A percentile compares a stretch with the other conserved stretches of the same genome.
Conservation (phyloP, 2,797 vertebrate species). For the Poecilia picta region DNA sequence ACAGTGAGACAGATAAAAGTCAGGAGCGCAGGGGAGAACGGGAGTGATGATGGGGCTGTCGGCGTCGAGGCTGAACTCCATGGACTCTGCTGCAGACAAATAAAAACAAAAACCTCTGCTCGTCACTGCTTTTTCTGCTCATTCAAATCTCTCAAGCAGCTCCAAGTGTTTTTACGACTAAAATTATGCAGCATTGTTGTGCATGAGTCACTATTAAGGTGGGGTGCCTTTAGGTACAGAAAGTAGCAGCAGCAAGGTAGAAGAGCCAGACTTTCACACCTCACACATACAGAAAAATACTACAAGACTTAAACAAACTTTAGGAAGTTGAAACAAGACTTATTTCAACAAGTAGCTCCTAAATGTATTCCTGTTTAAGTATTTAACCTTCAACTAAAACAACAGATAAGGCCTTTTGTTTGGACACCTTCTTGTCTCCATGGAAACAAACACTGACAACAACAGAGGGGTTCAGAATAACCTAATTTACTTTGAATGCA, state of each 20-base stretch:
- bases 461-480: conserved; percentile 33
- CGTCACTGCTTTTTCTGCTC: conserved; percentile 7
- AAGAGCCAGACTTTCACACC: conserved; percentile 9
- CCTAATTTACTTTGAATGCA: conserved; percentile 21
- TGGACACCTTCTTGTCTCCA: conserved; percentile 35
- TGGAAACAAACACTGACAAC: conserved; percentile 59
- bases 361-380: background rate
- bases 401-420: conserved; percentile 22
- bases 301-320: background rate
- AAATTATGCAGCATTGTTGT: conserved; percentile 34
- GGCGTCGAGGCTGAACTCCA: conserved; percentile 88
- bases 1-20: conserved; percentile 87
- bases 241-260: background rate
- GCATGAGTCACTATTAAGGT: conserved; percentile 60
- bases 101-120: conserved; percentile 11
- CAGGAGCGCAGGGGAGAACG: conserved; percentile 84
- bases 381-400: conserved; percentile 25
- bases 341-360: background rate
- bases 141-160: conserved; percentile 12
- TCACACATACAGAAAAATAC: conserved; percentile 18
- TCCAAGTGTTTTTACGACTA: conserved; percentile 19
- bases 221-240: conserved; percentile 44
- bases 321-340: background rate
- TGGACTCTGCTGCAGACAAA: conserved; percentile 73
- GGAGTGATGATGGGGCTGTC: conserved; percentile 86